Base-by-base conservation (phyloP, 1,140 invertebrate species). In the Orchestia grillus region DNA sequence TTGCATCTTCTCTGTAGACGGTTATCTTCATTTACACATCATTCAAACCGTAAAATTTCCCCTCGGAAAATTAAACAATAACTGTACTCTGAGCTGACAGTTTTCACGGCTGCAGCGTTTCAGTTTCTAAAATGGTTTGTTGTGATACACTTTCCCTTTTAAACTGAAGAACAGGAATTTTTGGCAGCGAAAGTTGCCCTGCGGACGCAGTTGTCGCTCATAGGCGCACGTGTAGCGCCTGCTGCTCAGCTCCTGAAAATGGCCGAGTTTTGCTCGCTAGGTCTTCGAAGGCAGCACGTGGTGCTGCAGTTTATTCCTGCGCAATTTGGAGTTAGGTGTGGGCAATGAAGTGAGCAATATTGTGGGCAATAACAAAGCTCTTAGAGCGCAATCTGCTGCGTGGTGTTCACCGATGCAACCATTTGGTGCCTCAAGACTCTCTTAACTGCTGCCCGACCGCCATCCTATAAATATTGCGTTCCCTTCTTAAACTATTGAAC, bases 341-440 rank as follows among this genome's bases (percentile, higher is more conserved):
- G 36, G 92, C 92, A 94, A 94, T 94, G 92, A 47, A 94, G 92
- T 94, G 92, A 44, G 43, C 92, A 94, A 47, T 94, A 94, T 94
- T 94, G 92, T 47, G 92, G 92, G 92, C 44, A 94, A 94, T 94
- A 94, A 94, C 43, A 94, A 94, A 94, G 92, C 92, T 94, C 43
- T 94, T 94, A 94, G 92, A 45, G 92, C 92, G 92, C 92, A 94
- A 94, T 94, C 92, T 94, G 92, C 41, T 94, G 92, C 44, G 92
- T 47, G 92, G 92, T 47, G 92, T 94, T 42, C 92, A 94, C 92
- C 92, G 44, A 47, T 94, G 92, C 92, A 45, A 94, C 92, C 92
- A 94, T 94, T 94, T 47, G 92, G 44, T 47, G 92, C 92, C 44
- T 94, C 92, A 94, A 94, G 92, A 94, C 92, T 94, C 92, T 94